Base-by-base conservation (phyloP, 1,140 invertebrate species). In the Heliconius eleuchia region DNA sequence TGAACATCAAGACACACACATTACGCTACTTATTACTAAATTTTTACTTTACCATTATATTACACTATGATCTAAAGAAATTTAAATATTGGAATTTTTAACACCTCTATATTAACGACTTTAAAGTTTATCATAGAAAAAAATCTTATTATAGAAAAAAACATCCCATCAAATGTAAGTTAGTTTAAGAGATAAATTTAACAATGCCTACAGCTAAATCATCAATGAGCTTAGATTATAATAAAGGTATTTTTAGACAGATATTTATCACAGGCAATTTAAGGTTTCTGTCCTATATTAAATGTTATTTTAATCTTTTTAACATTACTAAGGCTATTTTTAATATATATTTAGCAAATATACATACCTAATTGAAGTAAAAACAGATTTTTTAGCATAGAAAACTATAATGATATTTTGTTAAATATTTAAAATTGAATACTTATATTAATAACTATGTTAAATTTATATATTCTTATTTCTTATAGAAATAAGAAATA, bases 201-300 rank as follows among this genome's bases (percentile, higher is more conserved):
- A 71, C 42, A 71, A 37, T 50, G 75, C 75, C 75, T 76, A 57
- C n/a, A 50, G 75, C 75, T 57, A 27, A 60, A 70, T 6, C 75
- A 50, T 71, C 75, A 76, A 79, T 37, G 73, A 42, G 37, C n/a
- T 57, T 57, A 73, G 34, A 79, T 60, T 42, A 74, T 75, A 52
- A 79, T 70, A 79, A 79, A 60, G 73, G 46, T 52, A 71, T 3
- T 57, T 75, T 72, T 71, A 71, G 34, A 71, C 71, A 71, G 8
- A 13, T 19, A 71, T 71, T 71, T 30, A 27, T 66, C 23, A 66
- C 8, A 27, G 60, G 3, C 11, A 27, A 66, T 66, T 13, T 30
- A 13, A 66, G 23, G 1, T 66, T 66, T 66, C 4, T 52, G 16
- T 52, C 4, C 4, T 13, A 13, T 46, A 13, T 3, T 46, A 42